Evolutionary conservation across 1,140 invertebrate genomes (phyloP).

Genomic region (Bombus picipes): DNA sequence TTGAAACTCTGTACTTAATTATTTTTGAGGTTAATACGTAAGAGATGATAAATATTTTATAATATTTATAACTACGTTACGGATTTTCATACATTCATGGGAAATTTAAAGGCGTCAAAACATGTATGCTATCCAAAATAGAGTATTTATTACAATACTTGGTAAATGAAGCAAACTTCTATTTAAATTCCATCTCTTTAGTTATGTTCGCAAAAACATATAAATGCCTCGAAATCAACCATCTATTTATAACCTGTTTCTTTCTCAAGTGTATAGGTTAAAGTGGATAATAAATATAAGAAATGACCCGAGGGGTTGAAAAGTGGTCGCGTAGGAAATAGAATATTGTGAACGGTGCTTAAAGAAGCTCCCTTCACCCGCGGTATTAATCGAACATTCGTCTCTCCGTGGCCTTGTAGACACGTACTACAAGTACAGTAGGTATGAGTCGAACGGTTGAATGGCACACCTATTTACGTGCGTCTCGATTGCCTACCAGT

Average conservation of each 20-base stretch:
- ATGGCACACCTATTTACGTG: constrained; percentile 54
- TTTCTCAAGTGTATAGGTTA: neutral
- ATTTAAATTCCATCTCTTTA: too few relatives aligned
- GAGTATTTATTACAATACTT: too few relatives aligned
- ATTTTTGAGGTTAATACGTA: neutral
- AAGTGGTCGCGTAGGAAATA: neutral
- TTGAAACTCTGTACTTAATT: neutral
- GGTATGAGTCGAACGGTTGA: constrained; percentile 45
- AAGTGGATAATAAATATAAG: too few relatives aligned
- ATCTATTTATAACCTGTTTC: neutral
- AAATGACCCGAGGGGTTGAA: neutral
- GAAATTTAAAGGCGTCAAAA: too few relatives aligned
- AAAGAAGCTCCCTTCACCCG: constrained; percentile 47
- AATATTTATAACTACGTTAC: too few relatives aligned
- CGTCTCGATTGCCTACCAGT: constrained; percentile 23
- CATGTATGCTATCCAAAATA: too few relatives aligned
- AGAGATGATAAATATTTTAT: neutral
- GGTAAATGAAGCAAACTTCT: too few relatives aligned
- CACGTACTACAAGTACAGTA: constrained; percentile 51
- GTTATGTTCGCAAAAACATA: too few relatives aligned
- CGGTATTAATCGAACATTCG: constrained; percentile 47
- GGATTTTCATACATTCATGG: too few relatives aligned
- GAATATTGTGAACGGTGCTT: constrained; percentile 21
- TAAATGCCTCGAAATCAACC: too few relatives aligned
- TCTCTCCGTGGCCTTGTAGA: constrained; percentile 49